A percentile compares a stretch with the other conserved stretches of the same genome.
Evolutionary conservation across 2,888 invertebrate species (phyloP).

Genomic region (Melangyna quadrimaculata): DNA sequence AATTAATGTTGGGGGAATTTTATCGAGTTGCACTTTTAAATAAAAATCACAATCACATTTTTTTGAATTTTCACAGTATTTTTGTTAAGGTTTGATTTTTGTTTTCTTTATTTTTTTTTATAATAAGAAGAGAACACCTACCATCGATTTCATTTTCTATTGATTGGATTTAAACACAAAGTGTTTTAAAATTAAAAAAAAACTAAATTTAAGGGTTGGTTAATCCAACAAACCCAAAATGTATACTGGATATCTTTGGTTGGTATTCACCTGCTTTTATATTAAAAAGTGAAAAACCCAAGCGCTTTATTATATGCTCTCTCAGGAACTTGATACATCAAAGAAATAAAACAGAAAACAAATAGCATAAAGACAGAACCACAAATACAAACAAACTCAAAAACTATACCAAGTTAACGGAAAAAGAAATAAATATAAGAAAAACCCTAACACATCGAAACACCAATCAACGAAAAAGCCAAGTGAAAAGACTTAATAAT

Average conservation of each 20-base stretch:
- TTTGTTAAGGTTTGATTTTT: neutral
- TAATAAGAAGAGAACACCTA: slow-evolving; percentile 75
- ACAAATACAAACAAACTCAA: slow-evolving; percentile 49
- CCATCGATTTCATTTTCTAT: slow-evolving; percentile 81
- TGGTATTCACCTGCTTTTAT: slow-evolving; percentile 80
- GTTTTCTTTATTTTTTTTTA: slow-evolving; percentile 30
- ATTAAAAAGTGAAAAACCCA: slow-evolving; percentile 72
- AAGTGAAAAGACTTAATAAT: slow-evolving; percentile 67
- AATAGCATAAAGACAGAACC: slow-evolving; percentile 27
- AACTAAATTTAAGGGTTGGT: slow-evolving; percentile 76
- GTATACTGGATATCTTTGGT: slow-evolving; percentile 81
- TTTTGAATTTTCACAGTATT: neutral
- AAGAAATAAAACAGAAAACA: slow-evolving; percentile 31
- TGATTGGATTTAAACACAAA: slow-evolving; percentile 68
- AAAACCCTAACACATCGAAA: slow-evolving; percentile 43
- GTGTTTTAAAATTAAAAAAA: slow-evolving; percentile 59
- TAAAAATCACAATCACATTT: neutral
- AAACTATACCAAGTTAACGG: slow-evolving; percentile 35
- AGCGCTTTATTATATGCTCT: slow-evolving; percentile 46
- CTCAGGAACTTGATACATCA: slow-evolving; percentile 53
- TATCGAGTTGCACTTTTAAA: neutral
- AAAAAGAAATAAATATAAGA: slow-evolving; percentile 24
- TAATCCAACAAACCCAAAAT: slow-evolving; percentile 80
- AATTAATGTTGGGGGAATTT: neutral
- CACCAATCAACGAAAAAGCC: slow-evolving; percentile 56